Conservation (phyloP, 2,113 vertebrate genomes). For the Xenopus laevis region DNA sequence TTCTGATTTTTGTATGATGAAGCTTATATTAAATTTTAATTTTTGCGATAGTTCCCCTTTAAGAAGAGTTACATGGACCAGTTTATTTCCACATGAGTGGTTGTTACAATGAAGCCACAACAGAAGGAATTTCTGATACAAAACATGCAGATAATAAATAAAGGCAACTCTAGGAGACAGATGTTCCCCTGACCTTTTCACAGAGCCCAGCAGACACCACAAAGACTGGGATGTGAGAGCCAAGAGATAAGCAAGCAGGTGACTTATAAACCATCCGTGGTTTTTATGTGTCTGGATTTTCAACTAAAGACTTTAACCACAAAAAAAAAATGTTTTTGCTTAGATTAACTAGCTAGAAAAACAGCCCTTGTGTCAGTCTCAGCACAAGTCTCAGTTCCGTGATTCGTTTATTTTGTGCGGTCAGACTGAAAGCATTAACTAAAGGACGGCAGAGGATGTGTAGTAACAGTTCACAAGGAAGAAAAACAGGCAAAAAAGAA, state of each 20-base stretch:
- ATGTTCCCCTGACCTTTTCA: constrained; percentile 19
- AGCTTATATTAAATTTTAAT: too few relatives aligned
- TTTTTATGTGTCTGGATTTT: background rate
- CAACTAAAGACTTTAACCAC: background rate
- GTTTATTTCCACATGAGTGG: too few relatives aligned
- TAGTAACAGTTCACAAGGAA: background rate
- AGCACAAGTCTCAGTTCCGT: background rate
- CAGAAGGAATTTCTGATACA: background rate
- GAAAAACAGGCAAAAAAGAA: background rate
- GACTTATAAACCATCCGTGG: constrained; percentile 1
- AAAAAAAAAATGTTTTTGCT: background rate
- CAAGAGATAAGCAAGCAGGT: constrained; percentile 8
- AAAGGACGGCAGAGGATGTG: background rate
- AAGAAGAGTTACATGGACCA: too few relatives aligned
- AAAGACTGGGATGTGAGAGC: constrained; percentile 1
- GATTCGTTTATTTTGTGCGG: background rate
- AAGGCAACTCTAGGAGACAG: background rate
- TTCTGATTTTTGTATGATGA: too few relatives aligned
- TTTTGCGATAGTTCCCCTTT: too few relatives aligned
- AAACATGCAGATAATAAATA: background rate
- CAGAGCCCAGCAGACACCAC: background rate
- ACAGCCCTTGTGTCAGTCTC: background rate
- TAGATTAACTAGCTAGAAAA: background rate
- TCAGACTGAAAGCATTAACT: background rate
- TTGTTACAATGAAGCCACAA: background rate